These are phyloP conservation scores for Lasioglossum albipes DNA, from an alignment of 1,140 invertebrate genomes.

Conservation along the genomic window DNA sequence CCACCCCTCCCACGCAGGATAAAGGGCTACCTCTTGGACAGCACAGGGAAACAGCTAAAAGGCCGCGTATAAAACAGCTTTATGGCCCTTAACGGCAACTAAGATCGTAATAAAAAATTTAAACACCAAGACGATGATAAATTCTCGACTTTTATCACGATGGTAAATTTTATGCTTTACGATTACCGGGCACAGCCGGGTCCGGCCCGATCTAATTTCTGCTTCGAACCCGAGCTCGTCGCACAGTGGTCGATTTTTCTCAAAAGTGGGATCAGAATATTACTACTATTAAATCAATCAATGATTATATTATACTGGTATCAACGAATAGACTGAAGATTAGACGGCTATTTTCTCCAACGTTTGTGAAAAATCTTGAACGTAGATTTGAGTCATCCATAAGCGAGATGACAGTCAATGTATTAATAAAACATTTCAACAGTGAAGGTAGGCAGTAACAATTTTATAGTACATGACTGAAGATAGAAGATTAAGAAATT, in stretches of 20 bases:
- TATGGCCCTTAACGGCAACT: constrained; percentile 46
- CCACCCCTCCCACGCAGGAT: constrained; percentile 21
- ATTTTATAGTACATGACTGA: too few species aligned
- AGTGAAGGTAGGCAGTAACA: too few species aligned
- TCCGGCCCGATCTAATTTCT: constrained; percentile 29
- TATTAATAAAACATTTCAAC: too few species aligned
- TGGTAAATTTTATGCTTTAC: constrained; percentile 45
- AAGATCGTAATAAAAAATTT: constrained; percentile 50
- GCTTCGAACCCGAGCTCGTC: not conserved
- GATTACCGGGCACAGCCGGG: constrained; percentile 2
- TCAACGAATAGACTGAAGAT: too few species aligned
- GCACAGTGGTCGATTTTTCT: not conserved
- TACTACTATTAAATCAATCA: too few species aligned
- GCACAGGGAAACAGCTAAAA: constrained; percentile 25
- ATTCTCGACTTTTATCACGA: constrained; percentile 49
- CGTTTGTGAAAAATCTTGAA: too few species aligned
- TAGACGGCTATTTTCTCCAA: too few species aligned
- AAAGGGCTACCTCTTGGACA: not conserved
- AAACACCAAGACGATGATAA: constrained; percentile 46
- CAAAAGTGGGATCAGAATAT: too few species aligned
- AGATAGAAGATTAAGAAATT: too few species aligned
- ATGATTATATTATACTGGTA: too few species aligned
- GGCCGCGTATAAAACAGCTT: constrained; percentile 45
- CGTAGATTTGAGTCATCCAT: too few species aligned
- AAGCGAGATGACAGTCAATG: too few species aligned